These are phyloP conservation scores for Lysandra coridon DNA, from an alignment of 2,888 invertebrate genomes.

Conservation along the genomic window DNA sequence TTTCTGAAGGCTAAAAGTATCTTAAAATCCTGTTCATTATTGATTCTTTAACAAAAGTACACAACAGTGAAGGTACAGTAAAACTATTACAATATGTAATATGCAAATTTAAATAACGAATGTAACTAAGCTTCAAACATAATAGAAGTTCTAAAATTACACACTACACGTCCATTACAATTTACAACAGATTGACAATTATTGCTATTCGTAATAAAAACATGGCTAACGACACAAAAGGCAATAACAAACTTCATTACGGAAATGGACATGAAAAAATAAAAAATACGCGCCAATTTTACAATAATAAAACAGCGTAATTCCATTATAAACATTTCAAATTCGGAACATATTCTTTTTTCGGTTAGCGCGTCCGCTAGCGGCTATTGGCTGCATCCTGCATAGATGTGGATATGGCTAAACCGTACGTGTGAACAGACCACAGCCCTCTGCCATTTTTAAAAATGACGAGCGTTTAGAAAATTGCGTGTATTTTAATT, in stretches of 20 bases:
- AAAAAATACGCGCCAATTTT: neutral
- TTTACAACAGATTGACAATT: slow-evolving; percentile 11
- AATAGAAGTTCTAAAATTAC: neutral
- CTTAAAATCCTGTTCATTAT: too few relatives aligned
- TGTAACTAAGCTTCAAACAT: neutral
- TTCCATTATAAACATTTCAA: slow-evolving; percentile 3
- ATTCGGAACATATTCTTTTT: neutral
- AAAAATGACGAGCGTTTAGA: slow-evolving; percentile 19
- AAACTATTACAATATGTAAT: neutral
- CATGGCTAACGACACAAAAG: slow-evolving; percentile 7
- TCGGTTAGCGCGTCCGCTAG: neutral
- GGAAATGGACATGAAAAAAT: neutral
- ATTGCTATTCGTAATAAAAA: slow-evolving; percentile 7
- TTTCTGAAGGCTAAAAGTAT: too few relatives aligned
- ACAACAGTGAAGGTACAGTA: too few relatives aligned
- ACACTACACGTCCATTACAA: neutral
- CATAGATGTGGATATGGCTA: neutral
- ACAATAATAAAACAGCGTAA: slow-evolving; percentile 9
- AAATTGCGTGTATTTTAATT: slow-evolving; percentile 8
- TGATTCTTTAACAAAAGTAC: too few relatives aligned
- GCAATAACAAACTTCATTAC: slow-evolving; percentile 16
- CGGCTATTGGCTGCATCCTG: neutral
- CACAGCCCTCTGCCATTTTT: neutral
- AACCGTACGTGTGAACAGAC: slow-evolving; percentile 6
- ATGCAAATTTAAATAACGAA: neutral